Evolutionary conservation across 2,797 vertebrate genomes (phyloP).

Genomic region (Gobionotothen gibberifrons): DNA sequence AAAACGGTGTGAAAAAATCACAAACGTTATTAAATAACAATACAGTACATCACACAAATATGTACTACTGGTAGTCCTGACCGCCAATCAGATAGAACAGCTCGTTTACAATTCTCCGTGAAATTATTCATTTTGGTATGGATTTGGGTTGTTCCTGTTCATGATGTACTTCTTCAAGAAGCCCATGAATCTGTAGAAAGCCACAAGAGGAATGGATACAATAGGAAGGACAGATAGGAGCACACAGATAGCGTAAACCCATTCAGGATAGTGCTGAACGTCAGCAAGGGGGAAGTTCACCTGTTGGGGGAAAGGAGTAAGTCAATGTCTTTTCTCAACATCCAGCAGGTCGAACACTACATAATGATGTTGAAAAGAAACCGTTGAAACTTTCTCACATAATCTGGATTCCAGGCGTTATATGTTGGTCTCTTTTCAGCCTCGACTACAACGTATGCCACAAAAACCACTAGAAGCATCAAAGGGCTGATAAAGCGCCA

Average conservation of each 20-base stretch:
- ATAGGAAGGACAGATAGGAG: constrained; percentile 80
- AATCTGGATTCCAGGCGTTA: constrained; percentile 86
- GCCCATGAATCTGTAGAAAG: constrained; percentile 73
- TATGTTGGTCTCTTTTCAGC: constrained; percentile 74
- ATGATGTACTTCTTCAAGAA: constrained; percentile 19
- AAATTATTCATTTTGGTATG: constrained; percentile 50
- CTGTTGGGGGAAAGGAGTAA: constrained; percentile 62
- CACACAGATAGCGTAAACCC: constrained; percentile 79
- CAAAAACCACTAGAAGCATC: constrained; percentile 83
- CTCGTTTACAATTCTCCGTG: constrained; percentile 22
- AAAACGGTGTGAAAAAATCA: neutral
- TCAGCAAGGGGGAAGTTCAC: constrained; percentile 83
- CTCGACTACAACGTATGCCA: constrained; percentile 80
- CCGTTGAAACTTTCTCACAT: constrained; percentile 67
- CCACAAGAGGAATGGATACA: constrained; percentile 77
- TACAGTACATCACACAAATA: neutral
- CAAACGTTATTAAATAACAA: constrained; percentile 10
- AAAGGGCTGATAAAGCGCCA: constrained; percentile 87
- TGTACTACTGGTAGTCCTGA: neutral
- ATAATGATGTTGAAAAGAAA: neutral
- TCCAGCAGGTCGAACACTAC: neutral
- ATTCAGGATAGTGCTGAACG: constrained; percentile 80
- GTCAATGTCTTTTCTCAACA: constrained; percentile 11
- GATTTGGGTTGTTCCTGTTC: constrained; percentile 32
- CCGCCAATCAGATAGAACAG: neutral